Percentiles rank a stretch among this genome's conserved stretches.
Evolutionary conservation across 1,140 invertebrate genomes (phyloP).

Genomic region (Neoseiulus cucumeris): DNA sequence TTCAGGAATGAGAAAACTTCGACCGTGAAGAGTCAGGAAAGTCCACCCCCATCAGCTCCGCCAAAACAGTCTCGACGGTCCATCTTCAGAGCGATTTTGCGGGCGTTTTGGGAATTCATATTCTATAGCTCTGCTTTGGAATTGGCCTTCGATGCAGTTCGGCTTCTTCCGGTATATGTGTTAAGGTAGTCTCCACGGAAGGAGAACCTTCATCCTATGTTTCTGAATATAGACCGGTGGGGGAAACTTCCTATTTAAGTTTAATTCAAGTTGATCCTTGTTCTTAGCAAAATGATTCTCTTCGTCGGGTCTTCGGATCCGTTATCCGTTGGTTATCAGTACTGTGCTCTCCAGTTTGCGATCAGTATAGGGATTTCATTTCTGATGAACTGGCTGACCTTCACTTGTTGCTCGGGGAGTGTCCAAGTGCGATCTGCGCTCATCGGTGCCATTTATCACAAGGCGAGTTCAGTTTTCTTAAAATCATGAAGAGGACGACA

Average conservation of each 20-base stretch:
- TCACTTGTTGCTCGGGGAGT: not conserved
- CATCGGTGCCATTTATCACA: constrained; percentile 14
- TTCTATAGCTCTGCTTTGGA: not conserved
- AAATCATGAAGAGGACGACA: not conserved
- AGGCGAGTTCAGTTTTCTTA: constrained; percentile 4
- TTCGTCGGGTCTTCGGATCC: not conserved
- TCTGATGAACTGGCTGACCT: not conserved
- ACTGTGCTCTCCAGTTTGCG: not conserved
- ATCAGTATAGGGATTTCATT: not conserved
- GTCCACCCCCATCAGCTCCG: not conserved
- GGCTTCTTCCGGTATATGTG: not conserved
- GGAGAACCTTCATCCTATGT: too few species aligned
- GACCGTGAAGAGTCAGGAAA: not conserved
- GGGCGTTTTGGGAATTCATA: not conserved
- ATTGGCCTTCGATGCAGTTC: not conserved
- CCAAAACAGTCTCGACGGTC: not conserved
- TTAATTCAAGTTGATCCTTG: not conserved
- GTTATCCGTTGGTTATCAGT: not conserved
- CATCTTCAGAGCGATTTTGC: not conserved
- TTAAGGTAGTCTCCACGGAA: not conserved
- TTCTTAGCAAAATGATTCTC: not conserved
- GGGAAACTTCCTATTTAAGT: not conserved
- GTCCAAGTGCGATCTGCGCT: constrained; percentile 4
- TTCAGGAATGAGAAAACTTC: not conserved
- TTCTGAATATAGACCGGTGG: not conserved